Percentiles rank a stretch among this genome's conserved stretches.
phyloP scores from a whole-genome alignment of 1,140 invertebrate genomes.

The Pomacea maculata region DNA sequence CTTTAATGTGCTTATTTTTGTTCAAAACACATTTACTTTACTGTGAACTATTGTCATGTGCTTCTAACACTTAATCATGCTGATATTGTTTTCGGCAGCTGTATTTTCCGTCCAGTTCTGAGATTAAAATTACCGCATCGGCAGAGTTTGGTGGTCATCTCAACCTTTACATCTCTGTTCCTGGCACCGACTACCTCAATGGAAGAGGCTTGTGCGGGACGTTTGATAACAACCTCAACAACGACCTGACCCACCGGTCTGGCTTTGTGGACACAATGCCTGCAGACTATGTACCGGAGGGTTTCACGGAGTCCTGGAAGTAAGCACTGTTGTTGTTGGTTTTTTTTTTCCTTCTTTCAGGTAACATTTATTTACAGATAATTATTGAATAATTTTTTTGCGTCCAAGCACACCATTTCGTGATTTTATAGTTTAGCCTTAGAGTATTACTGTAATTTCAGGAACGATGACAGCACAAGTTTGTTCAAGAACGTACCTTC shows the following conservation, averaged over 20 bases:
- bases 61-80: too few species aligned
- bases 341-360: neutral
- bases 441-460: too few species aligned
- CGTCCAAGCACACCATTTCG: too few species aligned
- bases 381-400: too few species aligned
- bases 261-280: conserved; percentile 13
- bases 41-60: too few species aligned
- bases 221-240: conserved; percentile 14
- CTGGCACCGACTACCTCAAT: neutral
- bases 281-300: conserved; percentile 1
- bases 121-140: conserved; percentile 9
- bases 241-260: conserved; percentile 17
- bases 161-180: neutral
- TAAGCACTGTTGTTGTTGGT: neutral
- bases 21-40: too few species aligned
- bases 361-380: too few species aligned
- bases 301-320: conserved; percentile 22
- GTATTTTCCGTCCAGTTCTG: conserved; percentile 18
- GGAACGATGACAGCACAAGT: too few species aligned
- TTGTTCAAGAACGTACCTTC: too few species aligned
- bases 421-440: too few species aligned
- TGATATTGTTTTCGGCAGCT: neutral
- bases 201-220: conserved; percentile 20
- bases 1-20: too few species aligned
- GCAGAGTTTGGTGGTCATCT: neutral